Conservation (phyloP, 2,797 vertebrate species). For the Anas bernieri region DNA sequence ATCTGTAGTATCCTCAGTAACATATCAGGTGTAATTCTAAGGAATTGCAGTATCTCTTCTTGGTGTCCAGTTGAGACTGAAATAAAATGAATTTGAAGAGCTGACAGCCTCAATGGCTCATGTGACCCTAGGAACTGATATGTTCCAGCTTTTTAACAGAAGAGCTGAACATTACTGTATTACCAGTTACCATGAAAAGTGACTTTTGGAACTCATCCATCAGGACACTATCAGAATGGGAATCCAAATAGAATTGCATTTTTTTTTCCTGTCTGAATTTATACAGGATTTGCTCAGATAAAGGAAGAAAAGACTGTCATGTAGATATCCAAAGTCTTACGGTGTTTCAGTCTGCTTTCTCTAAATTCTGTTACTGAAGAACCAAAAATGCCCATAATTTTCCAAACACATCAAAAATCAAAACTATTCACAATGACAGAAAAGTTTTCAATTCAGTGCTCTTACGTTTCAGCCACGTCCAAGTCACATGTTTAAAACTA, state of each 20-base stretch:
- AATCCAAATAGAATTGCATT: neutral
- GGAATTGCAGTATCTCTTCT: slow-evolving; percentile 5
- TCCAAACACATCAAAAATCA: neutral
- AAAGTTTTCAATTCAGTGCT: neutral
- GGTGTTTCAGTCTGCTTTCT: neutral
- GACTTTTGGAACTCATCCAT: neutral
- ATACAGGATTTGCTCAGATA: neutral
- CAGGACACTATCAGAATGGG: neutral
- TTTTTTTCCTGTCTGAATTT: neutral
- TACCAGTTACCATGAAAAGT: neutral
- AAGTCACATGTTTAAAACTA: neutral
- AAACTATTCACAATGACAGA: neutral
- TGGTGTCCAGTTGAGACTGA: neutral
- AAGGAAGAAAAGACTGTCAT: neutral
- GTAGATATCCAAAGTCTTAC: neutral
- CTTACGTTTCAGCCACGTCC: neutral
- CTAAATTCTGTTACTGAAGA: neutral
- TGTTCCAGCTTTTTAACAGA: neutral
- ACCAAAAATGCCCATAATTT: neutral
- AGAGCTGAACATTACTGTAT: neutral
- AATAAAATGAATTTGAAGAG: neutral
- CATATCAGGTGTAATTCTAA: neutral
- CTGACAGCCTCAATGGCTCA: neutral
- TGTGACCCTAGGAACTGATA: neutral
- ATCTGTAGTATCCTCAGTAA: neutral